Conservation (phyloP, 2,113 vertebrate genomes). For the Craseonycteris thonglongyai region DNA sequence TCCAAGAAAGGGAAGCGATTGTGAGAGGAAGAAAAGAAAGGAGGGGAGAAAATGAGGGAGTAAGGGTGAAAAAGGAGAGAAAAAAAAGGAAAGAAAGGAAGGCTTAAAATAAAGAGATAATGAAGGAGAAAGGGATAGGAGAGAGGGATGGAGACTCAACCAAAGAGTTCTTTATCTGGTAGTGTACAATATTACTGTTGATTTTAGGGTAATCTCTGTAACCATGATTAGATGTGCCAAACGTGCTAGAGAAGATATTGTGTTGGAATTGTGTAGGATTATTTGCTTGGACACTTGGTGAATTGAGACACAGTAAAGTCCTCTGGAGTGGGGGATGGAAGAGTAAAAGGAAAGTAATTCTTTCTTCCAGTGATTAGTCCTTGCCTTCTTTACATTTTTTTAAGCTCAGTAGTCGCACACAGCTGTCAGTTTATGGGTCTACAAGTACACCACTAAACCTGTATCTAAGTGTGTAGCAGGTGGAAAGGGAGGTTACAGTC, state of each 20-base stretch:
- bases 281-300: neutral
- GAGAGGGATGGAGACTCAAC: neutral
- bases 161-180: neutral
- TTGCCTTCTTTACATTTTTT: neutral
- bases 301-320: neutral
- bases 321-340: too few relatives aligned
- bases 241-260: neutral
- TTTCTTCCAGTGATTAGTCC: neutral
- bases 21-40: neutral
- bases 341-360: neutral
- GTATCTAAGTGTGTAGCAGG: neutral
- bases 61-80: neutral
- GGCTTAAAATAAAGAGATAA: neutral
- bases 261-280: accelerated
- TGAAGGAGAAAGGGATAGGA: neutral
- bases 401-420: neutral
- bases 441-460: neutral
- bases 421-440: neutral
- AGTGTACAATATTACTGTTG: accelerated
- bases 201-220: neutral
- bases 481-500: neutral
- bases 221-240: neutral
- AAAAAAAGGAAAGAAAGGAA: neutral
- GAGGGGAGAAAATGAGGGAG: neutral
- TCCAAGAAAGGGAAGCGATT: neutral